These are phyloP conservation scores for Montifringilla adamsi DNA, from an alignment of 2,113 vertebrate genomes.

Conservation along the genomic window DNA sequence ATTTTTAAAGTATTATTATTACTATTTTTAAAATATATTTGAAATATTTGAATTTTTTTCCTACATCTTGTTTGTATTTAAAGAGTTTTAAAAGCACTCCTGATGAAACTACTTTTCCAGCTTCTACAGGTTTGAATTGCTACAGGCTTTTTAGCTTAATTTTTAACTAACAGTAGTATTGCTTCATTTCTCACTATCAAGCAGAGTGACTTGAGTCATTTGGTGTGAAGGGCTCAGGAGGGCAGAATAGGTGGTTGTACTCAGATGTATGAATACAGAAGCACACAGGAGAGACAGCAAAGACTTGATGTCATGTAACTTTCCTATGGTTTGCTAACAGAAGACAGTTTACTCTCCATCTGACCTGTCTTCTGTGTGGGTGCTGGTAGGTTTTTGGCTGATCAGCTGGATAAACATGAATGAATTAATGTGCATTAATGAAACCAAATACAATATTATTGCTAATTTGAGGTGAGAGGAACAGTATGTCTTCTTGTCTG, in stretches of 20 bases:
- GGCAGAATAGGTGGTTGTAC: background rate
- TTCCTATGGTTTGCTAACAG: background rate
- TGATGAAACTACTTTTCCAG: background rate
- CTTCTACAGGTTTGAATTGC: background rate
- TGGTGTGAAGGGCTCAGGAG: background rate
- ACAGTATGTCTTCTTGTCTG: background rate
- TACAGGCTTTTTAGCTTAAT: background rate
- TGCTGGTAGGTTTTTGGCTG: background rate
- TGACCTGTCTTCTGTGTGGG: background rate
- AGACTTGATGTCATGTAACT: background rate
- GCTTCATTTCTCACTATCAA: background rate
- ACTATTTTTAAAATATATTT: background rate
- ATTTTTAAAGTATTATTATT: background rate
- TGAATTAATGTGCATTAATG: background rate
- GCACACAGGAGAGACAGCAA: background rate
- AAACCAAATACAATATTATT: background rate
- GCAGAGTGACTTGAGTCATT: background rate
- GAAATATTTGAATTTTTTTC: background rate
- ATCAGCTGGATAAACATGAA: background rate
- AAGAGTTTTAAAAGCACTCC: background rate
- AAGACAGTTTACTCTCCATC: background rate
- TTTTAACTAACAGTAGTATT: background rate
- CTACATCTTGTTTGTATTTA: background rate
- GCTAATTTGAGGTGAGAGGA: background rate
- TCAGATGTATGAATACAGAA: background rate